Percentiles rank a stretch among this genome's conserved stretches.
Conservation (phyloP, 2,797 vertebrate species). For the Neosilurus hyrtlii region DNA sequence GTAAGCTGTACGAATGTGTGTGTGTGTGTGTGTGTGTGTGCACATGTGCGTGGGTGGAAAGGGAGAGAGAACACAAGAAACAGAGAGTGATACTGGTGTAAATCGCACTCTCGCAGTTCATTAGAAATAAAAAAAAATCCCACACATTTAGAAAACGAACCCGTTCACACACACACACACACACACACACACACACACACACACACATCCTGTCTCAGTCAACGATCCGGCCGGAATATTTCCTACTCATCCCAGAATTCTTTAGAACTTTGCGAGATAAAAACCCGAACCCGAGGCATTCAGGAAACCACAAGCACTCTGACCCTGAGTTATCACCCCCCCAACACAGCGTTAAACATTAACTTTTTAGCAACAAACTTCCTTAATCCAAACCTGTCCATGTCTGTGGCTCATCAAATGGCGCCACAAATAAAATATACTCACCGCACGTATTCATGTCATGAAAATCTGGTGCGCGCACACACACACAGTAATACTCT, state of each 20-base stretch:
- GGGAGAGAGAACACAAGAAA: slow-evolving; percentile 13
- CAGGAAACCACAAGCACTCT: slow-evolving; percentile 1
- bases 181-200: not conserved
- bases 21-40: not conserved
- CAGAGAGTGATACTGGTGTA: slow-evolving; percentile 13
- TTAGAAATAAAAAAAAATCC: not conserved
- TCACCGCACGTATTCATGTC: not conserved
- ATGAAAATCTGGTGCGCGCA: not conserved
- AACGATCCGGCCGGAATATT: too few species aligned
- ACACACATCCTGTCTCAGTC: not conserved
- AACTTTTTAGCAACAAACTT: slow-evolving; percentile 46
- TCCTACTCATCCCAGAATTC: not conserved
- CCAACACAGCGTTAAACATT: slow-evolving; percentile 42
- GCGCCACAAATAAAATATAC: not conserved
- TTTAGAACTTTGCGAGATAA: not conserved
- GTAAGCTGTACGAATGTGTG: slow-evolving; percentile 2
- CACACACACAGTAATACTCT: not conserved
- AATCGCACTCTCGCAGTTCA: slow-evolving; percentile 23
- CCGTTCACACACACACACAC: not conserved
- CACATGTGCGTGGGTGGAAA: not conserved
- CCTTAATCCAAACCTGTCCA: slow-evolving; percentile 13
- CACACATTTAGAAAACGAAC: not conserved
- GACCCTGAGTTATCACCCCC: slow-evolving; percentile 17
- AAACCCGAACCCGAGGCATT: not conserved
- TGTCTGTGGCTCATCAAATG: not conserved